Percentiles rank a stretch among this genome's conserved stretches.
These are phyloP conservation scores for Trachymyrmex septentrionalis DNA, from an alignment of 1,140 invertebrate genomes.

Conservation along the genomic window DNA sequence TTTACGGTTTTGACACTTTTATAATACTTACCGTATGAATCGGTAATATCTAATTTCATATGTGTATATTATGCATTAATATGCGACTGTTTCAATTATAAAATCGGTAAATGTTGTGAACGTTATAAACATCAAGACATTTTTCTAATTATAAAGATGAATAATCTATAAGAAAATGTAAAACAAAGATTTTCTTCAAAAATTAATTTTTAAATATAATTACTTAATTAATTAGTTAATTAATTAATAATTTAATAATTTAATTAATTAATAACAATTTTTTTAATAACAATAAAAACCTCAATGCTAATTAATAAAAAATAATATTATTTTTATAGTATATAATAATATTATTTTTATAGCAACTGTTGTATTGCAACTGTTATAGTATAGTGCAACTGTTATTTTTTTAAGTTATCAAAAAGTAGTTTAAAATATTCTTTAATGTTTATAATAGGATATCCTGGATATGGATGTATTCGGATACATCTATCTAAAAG, in stretches of 20 bases:
- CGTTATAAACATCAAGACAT: neutral
- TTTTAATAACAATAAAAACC: neutral
- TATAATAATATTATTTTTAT: too few species aligned
- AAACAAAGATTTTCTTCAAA: neutral
- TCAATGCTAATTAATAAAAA: neutral
- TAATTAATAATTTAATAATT: too few species aligned
- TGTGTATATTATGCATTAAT: constrained; percentile 12
- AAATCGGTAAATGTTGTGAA: constrained; percentile 1
- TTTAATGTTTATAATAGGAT: neutral
- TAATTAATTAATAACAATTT: too few species aligned
- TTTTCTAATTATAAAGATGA: neutral
- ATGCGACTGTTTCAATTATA: constrained; percentile 11
- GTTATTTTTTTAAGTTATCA: neutral
- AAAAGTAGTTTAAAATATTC: neutral
- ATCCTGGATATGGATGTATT: constrained; percentile 1
- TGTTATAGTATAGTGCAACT: neutral
- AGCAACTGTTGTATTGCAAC: too few species aligned
- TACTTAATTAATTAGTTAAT: too few species aligned
- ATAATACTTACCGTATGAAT: constrained; percentile 2
- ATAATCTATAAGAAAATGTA: neutral
- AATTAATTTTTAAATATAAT: neutral
- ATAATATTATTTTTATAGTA: neutral
- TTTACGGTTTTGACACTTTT: neutral
- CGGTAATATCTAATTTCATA: constrained; percentile 6
- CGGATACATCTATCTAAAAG: constrained; percentile 4